Percentiles rank a stretch among this genome's conserved stretches.
phyloP scores from a whole-genome alignment of 1,140 invertebrate species.

The Metaphire vulgaris region DNA sequence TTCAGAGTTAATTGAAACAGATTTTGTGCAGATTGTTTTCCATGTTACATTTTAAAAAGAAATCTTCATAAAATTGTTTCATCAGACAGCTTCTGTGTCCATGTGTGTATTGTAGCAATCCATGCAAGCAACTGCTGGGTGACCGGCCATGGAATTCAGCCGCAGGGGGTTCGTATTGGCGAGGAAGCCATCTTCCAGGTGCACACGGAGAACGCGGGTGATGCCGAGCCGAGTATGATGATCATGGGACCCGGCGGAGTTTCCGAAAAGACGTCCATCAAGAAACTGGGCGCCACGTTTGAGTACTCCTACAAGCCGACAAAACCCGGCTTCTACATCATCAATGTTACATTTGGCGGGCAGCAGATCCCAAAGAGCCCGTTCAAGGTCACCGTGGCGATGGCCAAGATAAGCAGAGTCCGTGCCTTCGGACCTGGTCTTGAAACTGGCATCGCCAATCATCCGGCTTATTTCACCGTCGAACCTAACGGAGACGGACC shows the following conservation, averaged over 20 bases:
- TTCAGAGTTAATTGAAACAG: too few species aligned
- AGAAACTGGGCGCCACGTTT: slow-evolving; percentile 62
- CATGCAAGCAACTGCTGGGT: slow-evolving; percentile 50
- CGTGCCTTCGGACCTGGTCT: slow-evolving; percentile 76
- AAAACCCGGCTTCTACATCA: slow-evolving; percentile 64
- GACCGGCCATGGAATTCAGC: slow-evolving; percentile 73
- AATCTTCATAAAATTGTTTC: too few species aligned
- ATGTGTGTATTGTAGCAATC: slow-evolving; percentile 36
- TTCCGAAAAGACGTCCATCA: slow-evolving; percentile 43
- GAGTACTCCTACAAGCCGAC: slow-evolving; percentile 66
- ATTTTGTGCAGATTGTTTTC: too few species aligned
- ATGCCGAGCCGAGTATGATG: slow-evolving; percentile 68
- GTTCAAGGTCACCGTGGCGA: slow-evolving; percentile 69
- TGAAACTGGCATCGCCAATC: slow-evolving; percentile 65
- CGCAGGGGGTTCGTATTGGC: slow-evolving; percentile 72
- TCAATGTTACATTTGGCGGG: slow-evolving; percentile 63
- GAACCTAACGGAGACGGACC: slow-evolving; percentile 70
- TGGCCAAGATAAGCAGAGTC: slow-evolving; percentile 70
- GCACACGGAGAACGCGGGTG: slow-evolving; percentile 74
- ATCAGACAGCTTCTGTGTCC: too few species aligned
- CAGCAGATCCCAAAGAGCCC: slow-evolving; percentile 66
- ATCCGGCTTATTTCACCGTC: slow-evolving; percentile 73
- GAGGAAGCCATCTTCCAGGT: slow-evolving; percentile 78
- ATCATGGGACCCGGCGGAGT: slow-evolving; percentile 59
- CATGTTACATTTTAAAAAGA: too few species aligned